These are phyloP conservation scores for Erythrocercus mccallii DNA, from an alignment of 2,113 vertebrate genomes.

Conservation along the genomic window DNA sequence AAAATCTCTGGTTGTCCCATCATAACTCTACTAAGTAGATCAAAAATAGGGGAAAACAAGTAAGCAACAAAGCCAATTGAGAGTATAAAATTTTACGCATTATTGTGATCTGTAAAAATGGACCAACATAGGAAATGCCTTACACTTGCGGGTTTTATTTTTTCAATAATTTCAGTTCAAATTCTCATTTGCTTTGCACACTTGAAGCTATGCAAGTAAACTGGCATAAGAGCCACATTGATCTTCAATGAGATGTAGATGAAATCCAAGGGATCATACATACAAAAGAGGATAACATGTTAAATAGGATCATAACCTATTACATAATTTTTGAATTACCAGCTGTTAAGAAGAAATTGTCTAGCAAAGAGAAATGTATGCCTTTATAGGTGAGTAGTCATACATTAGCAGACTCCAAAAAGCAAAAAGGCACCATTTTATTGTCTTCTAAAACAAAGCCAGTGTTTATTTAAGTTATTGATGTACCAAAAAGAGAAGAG, in stretches of 20 bases:
- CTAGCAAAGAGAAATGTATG: background rate
- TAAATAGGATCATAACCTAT: background rate
- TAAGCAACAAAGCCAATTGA: background rate
- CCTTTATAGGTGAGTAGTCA: background rate
- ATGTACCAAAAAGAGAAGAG: background rate
- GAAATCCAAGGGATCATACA: background rate
- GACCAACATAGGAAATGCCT: background rate
- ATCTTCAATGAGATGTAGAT: background rate
- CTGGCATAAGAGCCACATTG: fast-evolving
- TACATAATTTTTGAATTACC: background rate
- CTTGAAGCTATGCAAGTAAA: background rate
- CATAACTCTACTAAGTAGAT: background rate
- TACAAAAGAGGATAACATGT: background rate
- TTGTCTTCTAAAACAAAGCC: background rate
- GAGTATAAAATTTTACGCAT: background rate
- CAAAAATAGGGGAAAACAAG: background rate
- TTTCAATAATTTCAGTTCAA: background rate
- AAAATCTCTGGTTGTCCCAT: background rate
- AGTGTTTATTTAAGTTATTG: background rate
- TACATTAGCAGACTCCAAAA: background rate
- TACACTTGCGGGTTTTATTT: background rate
- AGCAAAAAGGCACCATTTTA: background rate
- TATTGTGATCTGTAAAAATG: background rate
- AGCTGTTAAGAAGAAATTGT: background rate
- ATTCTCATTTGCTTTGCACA: background rate